These are phyloP conservation scores for Ridgeia piscesae DNA, from an alignment of 1,140 invertebrate species.

Conservation along the genomic window DNA sequence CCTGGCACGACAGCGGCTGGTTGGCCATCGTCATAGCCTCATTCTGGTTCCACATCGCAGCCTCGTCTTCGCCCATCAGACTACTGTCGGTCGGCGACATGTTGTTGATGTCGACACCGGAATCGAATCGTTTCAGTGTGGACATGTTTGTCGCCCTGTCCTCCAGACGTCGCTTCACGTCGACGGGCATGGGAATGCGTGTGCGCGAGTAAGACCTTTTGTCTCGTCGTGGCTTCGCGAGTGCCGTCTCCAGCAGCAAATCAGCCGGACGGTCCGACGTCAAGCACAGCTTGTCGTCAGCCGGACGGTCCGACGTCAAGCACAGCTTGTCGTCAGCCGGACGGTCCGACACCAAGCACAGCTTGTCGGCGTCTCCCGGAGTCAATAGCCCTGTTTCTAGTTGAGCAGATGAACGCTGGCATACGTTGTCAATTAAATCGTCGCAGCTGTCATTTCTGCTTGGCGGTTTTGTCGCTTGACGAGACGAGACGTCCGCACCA, in stretches of 20 bases:
- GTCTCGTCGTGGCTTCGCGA: constrained; percentile 16
- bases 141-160: neutral
- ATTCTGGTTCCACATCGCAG: constrained; percentile 1
- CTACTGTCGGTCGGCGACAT: constrained; percentile 19
- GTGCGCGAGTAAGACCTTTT: neutral
- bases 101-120: constrained; percentile 20
- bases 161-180: neutral
- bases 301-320: neutral
- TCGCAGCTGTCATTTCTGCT: neutral
- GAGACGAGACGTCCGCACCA: neutral
- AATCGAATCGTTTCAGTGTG: constrained; percentile 18
- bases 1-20: neutral
- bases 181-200: constrained; percentile 1
- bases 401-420: neutral
- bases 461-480: neutral
- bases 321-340: neutral
- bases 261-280: neutral
- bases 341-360: neutral
- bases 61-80: neutral
- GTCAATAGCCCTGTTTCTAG: neutral
- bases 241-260: neutral
- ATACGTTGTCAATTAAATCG: neutral
- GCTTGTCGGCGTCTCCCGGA: neutral
- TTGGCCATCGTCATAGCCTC: constrained; percentile 12
- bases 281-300: neutral